A percentile compares a stretch with the other conserved stretches of the same genome.
phyloP scores from a whole-genome alignment of 2,113 vertebrate genomes.

The Ictalurus furcatus region DNA sequence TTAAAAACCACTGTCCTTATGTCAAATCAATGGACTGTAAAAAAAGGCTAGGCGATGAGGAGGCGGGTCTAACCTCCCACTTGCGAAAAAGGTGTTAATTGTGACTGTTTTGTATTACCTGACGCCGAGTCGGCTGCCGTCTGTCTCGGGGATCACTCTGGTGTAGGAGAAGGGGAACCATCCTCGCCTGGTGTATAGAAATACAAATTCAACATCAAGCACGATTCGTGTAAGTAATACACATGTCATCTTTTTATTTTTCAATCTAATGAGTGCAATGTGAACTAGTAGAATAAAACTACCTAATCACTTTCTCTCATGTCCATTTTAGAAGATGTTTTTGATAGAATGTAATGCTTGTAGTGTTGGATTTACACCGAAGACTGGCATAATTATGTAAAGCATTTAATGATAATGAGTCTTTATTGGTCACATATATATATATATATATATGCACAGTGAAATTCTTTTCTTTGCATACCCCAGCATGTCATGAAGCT shows the following conservation, averaged over 20 bases:
- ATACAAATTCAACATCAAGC: constrained; percentile 14
- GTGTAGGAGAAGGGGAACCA: constrained; percentile 99
- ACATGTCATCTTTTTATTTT: background rate
- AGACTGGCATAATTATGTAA: background rate
- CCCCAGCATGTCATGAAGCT: too few species aligned
- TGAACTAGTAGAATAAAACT: background rate
- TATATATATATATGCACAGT: too few species aligned
- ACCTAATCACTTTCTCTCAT: background rate
- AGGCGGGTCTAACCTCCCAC: background rate
- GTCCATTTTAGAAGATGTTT: background rate
- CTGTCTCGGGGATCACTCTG: constrained; percentile 78
- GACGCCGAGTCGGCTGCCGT: constrained; percentile 74
- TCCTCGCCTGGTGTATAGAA: constrained; percentile 79
- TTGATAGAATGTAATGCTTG: background rate
- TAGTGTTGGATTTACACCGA: background rate
- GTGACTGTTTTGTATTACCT: constrained; percentile 73
- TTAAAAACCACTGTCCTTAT: background rate
- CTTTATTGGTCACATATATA: too few species aligned
- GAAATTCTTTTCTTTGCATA: too few species aligned
- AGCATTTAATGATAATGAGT: too few species aligned
- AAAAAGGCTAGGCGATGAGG: background rate
- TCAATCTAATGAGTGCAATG: too few species aligned
- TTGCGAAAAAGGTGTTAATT: background rate
- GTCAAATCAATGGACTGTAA: background rate
- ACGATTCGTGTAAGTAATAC: background rate